Conservation (phyloP, 2,113 vertebrate genomes). For the Bufo bufo region DNA sequence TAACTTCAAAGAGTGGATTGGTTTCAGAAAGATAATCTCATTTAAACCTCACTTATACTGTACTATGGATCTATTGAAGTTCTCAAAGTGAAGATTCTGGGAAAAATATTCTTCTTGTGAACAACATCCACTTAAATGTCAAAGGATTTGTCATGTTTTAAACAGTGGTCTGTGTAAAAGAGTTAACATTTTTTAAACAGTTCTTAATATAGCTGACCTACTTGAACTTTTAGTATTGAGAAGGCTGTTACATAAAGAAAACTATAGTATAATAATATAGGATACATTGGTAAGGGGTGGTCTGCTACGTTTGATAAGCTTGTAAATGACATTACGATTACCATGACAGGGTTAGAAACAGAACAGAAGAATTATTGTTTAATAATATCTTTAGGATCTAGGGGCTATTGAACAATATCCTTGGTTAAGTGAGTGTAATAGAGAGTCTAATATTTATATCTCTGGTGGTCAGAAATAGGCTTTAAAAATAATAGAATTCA, state of each 20-base stretch:
- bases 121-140: constrained; percentile 19
- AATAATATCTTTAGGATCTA: no score
- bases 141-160: not conserved
- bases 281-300: not conserved
- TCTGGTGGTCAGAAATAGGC: no score
- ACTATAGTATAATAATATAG: not conserved
- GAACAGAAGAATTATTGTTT: no score
- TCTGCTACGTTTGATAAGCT: not conserved
- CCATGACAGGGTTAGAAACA: not conserved
- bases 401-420: no score
- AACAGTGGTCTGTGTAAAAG: not conserved
- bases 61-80: not conserved
- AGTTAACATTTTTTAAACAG: not conserved
- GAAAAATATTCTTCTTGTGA: not conserved
- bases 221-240: not conserved
- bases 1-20: constrained; percentile 22
- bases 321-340: not conserved
- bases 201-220: not conserved
- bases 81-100: not conserved
- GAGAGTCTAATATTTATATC: no score
- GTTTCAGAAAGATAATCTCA: constrained; percentile 9
- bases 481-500: no score
- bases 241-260: not conserved
- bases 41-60: constrained; percentile 14
- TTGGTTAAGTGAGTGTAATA: no score